Conservation (phyloP, 1,140 invertebrate genomes). For the Scaptomyza pallida region DNA sequence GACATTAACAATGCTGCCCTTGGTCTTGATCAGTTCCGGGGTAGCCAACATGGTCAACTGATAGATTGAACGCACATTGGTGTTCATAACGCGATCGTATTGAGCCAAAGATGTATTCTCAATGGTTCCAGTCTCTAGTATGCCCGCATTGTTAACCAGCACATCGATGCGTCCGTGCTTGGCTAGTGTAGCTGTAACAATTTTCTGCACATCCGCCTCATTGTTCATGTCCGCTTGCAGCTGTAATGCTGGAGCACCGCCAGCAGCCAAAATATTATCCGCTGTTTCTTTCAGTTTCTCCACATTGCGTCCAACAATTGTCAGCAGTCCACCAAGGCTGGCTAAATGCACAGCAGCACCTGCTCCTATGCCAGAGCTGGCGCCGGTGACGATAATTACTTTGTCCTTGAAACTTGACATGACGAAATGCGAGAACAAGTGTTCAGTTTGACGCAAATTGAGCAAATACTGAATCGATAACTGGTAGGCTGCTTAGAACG, state of each 20-base stretch:
- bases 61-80: constrained; percentile 93
- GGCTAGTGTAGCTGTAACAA: constrained; percentile 89
- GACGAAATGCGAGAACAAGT: background rate
- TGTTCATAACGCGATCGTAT: constrained; percentile 93
- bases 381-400: constrained; percentile 91
- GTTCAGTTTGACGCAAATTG: background rate
- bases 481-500: background rate
- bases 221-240: constrained; percentile 88
- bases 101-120: constrained; percentile 93
- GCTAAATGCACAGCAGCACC: constrained; percentile 91
- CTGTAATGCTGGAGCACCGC: constrained; percentile 44
- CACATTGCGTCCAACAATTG: constrained; percentile 90
- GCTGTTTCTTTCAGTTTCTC: constrained; percentile 86
- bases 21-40: constrained; percentile 91
- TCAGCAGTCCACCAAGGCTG: constrained; percentile 88
- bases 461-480: background rate
- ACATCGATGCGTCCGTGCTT: constrained; percentile 90
- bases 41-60: constrained; percentile 93
- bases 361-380: constrained; percentile 94
- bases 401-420: constrained; percentile 87
- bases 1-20: constrained; percentile 96
- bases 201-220: constrained; percentile 89
- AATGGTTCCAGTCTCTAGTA: constrained; percentile 91
- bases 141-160: constrained; percentile 94
- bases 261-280: constrained; percentile 83